These are phyloP conservation scores for Nesidiocoris tenuis DNA, from an alignment of 2,888 invertebrate genomes.

Conservation along the genomic window DNA sequence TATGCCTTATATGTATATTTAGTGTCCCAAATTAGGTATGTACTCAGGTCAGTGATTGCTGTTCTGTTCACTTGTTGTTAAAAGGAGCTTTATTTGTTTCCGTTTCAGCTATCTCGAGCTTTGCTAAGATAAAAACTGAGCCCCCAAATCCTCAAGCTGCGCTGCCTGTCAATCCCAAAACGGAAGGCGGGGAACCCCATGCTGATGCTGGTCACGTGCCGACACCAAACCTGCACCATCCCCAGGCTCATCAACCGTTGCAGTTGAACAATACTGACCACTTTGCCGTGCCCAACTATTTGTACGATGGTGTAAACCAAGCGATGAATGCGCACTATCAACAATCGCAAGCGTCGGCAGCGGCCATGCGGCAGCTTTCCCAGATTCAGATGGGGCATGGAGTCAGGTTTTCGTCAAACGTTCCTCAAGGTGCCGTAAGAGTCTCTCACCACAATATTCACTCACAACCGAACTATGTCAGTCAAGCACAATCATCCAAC, in stretches of 20 bases:
- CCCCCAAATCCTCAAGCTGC: neutral
- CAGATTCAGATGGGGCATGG: conserved; percentile 11
- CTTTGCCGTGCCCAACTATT: conserved; percentile 6
- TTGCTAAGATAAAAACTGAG: conserved; percentile 29
- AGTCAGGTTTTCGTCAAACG: conserved; percentile 11
- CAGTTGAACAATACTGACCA: conserved; percentile 20
- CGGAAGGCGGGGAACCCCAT: conserved; percentile 1
- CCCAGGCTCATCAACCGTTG: conserved; percentile 38
- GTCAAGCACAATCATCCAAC: conserved; percentile 28
- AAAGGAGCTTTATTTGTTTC: conserved; percentile 5
- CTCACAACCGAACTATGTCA: conserved; percentile 5
- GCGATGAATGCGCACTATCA: neutral
- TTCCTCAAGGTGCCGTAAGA: neutral
- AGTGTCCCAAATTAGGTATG: no score
- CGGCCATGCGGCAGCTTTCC: neutral
- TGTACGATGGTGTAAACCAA: conserved; percentile 9
- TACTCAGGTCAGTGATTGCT: no score
- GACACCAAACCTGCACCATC: conserved; percentile 45
- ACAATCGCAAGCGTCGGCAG: neutral
- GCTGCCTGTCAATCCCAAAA: conserved; percentile 3
- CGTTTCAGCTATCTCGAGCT: conserved; percentile 30
- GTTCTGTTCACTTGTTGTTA: no score
- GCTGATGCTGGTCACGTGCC: conserved; percentile 18
- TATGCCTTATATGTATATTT: no score
- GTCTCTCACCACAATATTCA: neutral